Conservation (phyloP, 2,797 vertebrate genomes). For the Gastrophryne carolinensis region DNA sequence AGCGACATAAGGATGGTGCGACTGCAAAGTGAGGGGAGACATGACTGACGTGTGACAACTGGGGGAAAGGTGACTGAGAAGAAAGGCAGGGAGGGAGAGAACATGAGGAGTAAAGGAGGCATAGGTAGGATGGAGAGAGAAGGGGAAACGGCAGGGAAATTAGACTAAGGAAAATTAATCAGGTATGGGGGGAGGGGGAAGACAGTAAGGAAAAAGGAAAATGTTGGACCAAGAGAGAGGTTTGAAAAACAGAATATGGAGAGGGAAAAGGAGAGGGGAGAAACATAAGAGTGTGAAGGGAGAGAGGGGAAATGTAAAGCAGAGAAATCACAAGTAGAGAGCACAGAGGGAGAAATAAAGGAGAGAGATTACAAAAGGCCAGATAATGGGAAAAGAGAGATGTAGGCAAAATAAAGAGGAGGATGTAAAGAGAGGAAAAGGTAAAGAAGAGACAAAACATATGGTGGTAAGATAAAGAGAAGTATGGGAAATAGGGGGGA, state of each 20-base stretch:
- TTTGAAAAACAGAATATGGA: too few species aligned
- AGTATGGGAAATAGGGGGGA: background rate
- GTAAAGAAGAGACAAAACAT: constrained; percentile 10
- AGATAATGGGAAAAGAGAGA: too few species aligned
- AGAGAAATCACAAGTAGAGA: too few species aligned
- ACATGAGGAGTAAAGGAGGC: background rate
- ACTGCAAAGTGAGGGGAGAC: background rate
- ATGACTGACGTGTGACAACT: background rate
- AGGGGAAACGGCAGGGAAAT: background rate
- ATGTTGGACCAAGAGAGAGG: background rate
- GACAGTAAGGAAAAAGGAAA: background rate
- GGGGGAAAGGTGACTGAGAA: background rate
- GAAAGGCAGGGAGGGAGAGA: background rate
- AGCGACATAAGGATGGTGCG: background rate
- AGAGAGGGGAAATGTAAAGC: background rate
- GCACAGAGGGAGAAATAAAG: too few species aligned
- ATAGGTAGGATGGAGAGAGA: background rate
- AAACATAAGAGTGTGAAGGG: background rate
- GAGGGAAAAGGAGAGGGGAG: background rate
- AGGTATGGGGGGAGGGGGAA: background rate
- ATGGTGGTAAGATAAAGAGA: background rate
- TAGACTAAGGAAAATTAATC: background rate
- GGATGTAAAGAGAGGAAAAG: constrained; percentile 43
- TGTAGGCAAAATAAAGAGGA: too few species aligned
- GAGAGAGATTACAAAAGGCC: too few species aligned